Evolutionary conservation across 2,113 vertebrate genomes (phyloP).

Genomic region (Balaeniceps rex): DNA sequence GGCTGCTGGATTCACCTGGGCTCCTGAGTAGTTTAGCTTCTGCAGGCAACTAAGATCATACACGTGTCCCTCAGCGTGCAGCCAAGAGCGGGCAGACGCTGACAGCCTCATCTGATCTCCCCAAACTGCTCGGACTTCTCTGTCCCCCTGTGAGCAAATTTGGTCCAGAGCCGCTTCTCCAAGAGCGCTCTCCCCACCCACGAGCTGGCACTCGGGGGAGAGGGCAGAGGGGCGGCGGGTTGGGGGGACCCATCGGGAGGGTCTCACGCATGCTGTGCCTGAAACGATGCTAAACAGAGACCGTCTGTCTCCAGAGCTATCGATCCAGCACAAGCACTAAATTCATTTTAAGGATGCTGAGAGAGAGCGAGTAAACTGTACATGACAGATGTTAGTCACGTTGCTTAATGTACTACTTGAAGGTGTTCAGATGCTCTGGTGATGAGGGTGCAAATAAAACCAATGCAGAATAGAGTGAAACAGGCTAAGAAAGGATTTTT

Average conservation of each 20-base stretch:
- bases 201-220: rapidly evolving
- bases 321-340: background rate
- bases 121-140: background rate
- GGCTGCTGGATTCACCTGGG: background rate
- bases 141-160: background rate
- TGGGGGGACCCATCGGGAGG: background rate
- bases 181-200: rapidly evolving
- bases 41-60: background rate
- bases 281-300: background rate
- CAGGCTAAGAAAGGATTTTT: background rate
- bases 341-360: conserved; percentile 49
- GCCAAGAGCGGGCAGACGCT: background rate
- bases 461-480: background rate
- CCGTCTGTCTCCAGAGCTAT: background rate
- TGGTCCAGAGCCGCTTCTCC: background rate
- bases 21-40: background rate
- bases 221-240: background rate
- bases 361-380: background rate
- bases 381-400: conserved; percentile 36
- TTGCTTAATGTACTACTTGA: conserved; percentile 21
- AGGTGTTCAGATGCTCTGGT: conserved; percentile 44
- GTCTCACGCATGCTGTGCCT: background rate
- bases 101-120: background rate
- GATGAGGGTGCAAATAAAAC: conserved; percentile 28
- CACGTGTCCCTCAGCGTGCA: rapidly evolving